These are phyloP conservation scores for Rhingia campestris DNA, from an alignment of 2,888 invertebrate species.

Conservation along the genomic window DNA sequence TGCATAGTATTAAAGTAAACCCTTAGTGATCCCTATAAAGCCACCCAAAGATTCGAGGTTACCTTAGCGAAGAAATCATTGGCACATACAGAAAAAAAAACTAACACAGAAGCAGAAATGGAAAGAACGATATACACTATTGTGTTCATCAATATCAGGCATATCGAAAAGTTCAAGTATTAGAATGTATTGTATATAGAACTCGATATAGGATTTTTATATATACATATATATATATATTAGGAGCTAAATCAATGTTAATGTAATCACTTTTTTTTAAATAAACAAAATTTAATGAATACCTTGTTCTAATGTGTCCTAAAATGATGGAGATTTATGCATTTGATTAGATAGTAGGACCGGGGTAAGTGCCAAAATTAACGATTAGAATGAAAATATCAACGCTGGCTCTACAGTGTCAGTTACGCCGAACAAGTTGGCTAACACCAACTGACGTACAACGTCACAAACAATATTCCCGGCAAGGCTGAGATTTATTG, in stretches of 20 bases:
- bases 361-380: too few species aligned
- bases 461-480: too few species aligned
- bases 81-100: not conserved
- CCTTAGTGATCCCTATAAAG: conserved; percentile 22
- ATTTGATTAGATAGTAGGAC: too few species aligned
- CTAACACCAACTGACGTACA: too few species aligned
- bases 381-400: too few species aligned
- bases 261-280: conserved; percentile 54
- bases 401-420: too few species aligned
- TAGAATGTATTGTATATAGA: conserved; percentile 70
- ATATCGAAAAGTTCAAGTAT: conserved; percentile 74
- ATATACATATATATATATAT: conserved; percentile 69
- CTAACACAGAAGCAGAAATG: conserved; percentile 8
- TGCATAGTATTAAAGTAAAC: conserved; percentile 33
- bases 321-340: too few species aligned
- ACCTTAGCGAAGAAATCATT: conserved; percentile 48
- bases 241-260: conserved; percentile 72
- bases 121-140: conserved; percentile 60
- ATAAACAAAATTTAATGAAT: conserved; percentile 48
- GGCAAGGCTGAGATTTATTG: too few species aligned
- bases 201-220: conserved; percentile 72
- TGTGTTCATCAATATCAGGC: conserved; percentile 74
- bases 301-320: too few species aligned
- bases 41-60: conserved; percentile 57
- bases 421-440: too few species aligned